Percentiles rank a stretch among this genome's conserved stretches.
Conservation (phyloP, 2,888 invertebrate species). For the Eretmocerus hayati region DNA sequence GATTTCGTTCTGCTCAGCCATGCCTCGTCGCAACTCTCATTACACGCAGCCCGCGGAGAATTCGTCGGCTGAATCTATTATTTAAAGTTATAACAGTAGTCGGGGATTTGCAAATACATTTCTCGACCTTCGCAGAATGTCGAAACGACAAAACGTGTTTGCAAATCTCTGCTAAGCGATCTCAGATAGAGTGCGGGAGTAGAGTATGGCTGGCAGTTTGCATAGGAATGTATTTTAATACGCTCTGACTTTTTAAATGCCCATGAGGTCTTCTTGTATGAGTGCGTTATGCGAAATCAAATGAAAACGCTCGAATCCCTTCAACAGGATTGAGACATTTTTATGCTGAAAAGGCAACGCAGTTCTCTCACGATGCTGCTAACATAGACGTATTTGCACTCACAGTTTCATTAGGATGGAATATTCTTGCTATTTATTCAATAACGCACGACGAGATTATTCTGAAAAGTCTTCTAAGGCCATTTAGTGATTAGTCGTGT, state of each 20-base stretch:
- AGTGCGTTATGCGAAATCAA: constrained; percentile 12
- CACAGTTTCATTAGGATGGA: constrained; percentile 1
- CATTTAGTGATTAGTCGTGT: constrained; percentile 20
- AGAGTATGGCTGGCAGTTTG: constrained; percentile 29
- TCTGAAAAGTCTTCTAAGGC: constrained; percentile 17
- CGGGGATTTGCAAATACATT: constrained; percentile 25
- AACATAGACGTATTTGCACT: too few relatives aligned
- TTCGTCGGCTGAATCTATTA: constrained; percentile 35
- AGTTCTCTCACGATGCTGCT: too few relatives aligned
- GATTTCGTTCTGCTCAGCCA: constrained; percentile 22
- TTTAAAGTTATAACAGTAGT: constrained; percentile 28
- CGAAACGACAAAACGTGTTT: constrained; percentile 21
- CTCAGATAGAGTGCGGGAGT: constrained; percentile 32
- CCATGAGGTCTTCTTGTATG: constrained; percentile 5
- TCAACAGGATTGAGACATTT: too few relatives aligned
- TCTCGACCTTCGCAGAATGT: constrained; percentile 19
- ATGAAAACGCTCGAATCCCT: too few relatives aligned
- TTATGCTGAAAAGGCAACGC: too few relatives aligned
- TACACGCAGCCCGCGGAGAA: constrained; percentile 34
- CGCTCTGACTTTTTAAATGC: too few relatives aligned
- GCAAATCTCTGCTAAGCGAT: constrained; percentile 30
- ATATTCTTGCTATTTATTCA: constrained; percentile 5
- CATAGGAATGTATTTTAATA: too few relatives aligned
- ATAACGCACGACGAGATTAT: constrained; percentile 11
- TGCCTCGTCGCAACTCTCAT: constrained; percentile 35